Evolutionary conservation across 2,113 vertebrate genomes (phyloP).

Genomic region (Lophotis ruficrista): DNA sequence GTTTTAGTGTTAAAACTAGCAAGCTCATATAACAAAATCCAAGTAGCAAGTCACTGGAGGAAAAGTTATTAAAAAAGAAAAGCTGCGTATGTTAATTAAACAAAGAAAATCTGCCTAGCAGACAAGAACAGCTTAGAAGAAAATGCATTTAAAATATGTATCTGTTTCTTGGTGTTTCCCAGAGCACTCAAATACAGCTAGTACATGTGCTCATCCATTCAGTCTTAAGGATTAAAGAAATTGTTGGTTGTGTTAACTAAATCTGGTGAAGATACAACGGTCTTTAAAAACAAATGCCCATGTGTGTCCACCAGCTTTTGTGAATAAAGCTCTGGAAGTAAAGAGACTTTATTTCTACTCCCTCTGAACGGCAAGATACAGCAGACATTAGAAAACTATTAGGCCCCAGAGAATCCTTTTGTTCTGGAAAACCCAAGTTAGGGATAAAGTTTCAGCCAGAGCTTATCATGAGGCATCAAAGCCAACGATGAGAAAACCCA

Average conservation of each 20-base stretch:
- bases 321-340: not conserved
- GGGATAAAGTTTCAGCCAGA: not conserved
- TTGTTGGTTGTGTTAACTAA: not conserved
- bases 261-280: not conserved
- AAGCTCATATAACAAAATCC: not conserved
- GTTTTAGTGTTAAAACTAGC: not conserved
- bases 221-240: not conserved
- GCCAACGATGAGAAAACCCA: accelerated
- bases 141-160: not conserved
- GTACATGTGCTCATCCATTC: not conserved
- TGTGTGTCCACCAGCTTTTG: not conserved
- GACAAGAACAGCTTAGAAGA: not conserved
- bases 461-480: not conserved
- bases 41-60: not conserved
- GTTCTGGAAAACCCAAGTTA: not conserved
- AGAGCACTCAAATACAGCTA: not conserved
- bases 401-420: not conserved
- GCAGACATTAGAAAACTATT: not conserved
- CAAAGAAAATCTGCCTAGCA: not conserved
- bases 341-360: not conserved
- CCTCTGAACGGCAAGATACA: not conserved
- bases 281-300: not conserved
- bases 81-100: constrained; percentile 50
- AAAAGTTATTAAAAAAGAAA: constrained; percentile 11
- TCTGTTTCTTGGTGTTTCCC: not conserved